These are phyloP conservation scores for Dexiosoma caninum DNA, from an alignment of 2,888 invertebrate species.

Conservation along the genomic window DNA sequence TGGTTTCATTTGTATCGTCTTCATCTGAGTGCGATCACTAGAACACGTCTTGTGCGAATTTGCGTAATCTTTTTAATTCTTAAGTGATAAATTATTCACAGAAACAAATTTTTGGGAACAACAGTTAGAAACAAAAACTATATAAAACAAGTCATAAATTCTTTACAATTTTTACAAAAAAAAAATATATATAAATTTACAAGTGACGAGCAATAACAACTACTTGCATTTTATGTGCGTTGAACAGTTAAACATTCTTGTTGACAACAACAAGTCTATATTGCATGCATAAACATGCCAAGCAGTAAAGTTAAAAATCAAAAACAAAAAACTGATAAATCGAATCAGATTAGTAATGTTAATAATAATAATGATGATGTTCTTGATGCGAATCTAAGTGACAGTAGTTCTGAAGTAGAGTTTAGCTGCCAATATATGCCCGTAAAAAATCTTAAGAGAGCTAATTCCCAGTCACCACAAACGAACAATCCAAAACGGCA, in stretches of 20 bases:
- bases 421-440: neutral
- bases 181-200: neutral
- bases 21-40: no score
- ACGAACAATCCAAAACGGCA: neutral
- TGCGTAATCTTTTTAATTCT: no score
- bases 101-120: no score
- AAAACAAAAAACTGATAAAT: neutral
- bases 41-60: no score
- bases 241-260: neutral
- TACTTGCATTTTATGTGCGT: slow-evolving; percentile 5
- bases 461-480: neutral
- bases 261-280: slow-evolving; percentile 8
- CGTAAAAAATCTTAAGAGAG: neutral
- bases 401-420: neutral
- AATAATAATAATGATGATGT: neutral
- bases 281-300: neutral
- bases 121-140: no score
- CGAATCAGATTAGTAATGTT: neutral
- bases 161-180: neutral
- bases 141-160: no score
- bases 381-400: neutral
- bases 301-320: neutral
- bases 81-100: no score
- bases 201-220: neutral
- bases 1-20: no score